Base-by-base conservation (phyloP, 2,888 invertebrate genomes). In the Xanthia icteritia region DNA sequence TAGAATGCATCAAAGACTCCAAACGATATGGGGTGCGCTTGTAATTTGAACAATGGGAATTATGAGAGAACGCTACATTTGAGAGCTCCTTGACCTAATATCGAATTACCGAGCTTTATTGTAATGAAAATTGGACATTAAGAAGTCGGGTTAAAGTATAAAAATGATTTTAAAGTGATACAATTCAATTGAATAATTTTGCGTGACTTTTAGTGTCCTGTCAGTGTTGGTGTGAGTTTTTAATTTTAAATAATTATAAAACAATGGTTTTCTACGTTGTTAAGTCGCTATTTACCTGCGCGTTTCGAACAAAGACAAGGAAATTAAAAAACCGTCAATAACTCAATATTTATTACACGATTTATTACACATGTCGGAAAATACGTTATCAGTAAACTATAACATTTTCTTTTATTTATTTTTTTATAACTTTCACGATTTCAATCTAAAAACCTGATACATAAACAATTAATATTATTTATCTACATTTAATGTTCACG, bases 1-100 rank as follows among this genome's bases (percentile, higher is more conserved):
- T 96, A 96, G 92, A 89, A 96, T 95, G 95, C 96, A 95, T 96
- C 96, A 96, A 96, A 96, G 95, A 93, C 90, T 90, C 88, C 88
- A 90, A 94, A 92, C 90, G 91, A 90, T 88, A 93, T 92, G 92
- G 92, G 93, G 87, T 88, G 94, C 93, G 85, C 71, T 82, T 69
- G 86, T 87, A 95, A 94, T 94, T 95, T 91, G 92, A 96, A 96
- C 96, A 96, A 96, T 96, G 91, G 92, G 85, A 90, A 95, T 95
- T 95, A 96, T 94, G 93, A 92, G 92, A 93, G 91, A 93, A 94
- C 91, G 94, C 92, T 90, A 94, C 93, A 88, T 92, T 90, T 90
- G 90, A 94, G 92, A 91, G 91, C 93, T 92, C 91, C 95, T 96
- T 96, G 96, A 96, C 96, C 96, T 92, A 94, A 90, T 92, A 93